Percentiles rank a stretch among this genome's conserved stretches.
Conservation (phyloP, 2,888 invertebrate genomes). For the Ectemnius lituratus region DNA sequence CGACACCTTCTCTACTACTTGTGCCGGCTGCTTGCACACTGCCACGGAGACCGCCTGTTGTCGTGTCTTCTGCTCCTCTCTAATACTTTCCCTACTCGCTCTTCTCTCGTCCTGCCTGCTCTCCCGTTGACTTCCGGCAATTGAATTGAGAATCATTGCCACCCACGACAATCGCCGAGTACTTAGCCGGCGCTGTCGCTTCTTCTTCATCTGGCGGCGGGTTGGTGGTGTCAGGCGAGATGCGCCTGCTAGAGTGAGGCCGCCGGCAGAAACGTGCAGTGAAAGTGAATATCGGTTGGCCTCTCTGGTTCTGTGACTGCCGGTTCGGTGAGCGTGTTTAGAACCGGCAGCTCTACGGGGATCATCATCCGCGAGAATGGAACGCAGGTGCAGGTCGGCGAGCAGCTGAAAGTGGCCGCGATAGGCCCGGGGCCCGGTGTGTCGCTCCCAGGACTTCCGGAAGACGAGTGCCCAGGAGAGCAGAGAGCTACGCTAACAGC, state of each 20-base stretch:
- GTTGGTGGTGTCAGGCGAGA: conserved; percentile 14
- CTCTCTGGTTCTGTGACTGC: conserved; percentile 25
- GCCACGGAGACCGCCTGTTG: not conserved
- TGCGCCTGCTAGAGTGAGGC: conserved; percentile 18
- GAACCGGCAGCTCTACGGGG: conserved; percentile 24
- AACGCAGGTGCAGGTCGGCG: conserved; percentile 46
- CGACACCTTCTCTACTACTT: not conserved
- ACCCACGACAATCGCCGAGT: too few relatives aligned
- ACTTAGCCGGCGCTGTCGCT: too few relatives aligned
- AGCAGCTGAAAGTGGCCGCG: conserved; percentile 53
- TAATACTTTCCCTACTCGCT: conserved; percentile 15
- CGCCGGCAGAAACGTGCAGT: conserved; percentile 14
- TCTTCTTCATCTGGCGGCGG: not conserved
- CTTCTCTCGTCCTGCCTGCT: conserved; percentile 20
- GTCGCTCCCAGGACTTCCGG: conserved; percentile 49
- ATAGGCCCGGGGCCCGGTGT: conserved; percentile 33
- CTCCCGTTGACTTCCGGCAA: conserved; percentile 36
- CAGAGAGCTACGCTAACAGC: conserved; percentile 55
- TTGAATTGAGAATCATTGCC: too few relatives aligned
- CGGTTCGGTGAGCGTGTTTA: conserved; percentile 19
- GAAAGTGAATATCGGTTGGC: conserved; percentile 49
- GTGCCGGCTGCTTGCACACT: not conserved
- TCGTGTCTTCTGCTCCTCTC: not conserved
- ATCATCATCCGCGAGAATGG: conserved; percentile 44
- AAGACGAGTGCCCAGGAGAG: conserved; percentile 16